These are phyloP conservation scores for Neolamprologus caudopunctatus DNA, from an alignment of 2,113 vertebrate species.

Conservation along the genomic window DNA sequence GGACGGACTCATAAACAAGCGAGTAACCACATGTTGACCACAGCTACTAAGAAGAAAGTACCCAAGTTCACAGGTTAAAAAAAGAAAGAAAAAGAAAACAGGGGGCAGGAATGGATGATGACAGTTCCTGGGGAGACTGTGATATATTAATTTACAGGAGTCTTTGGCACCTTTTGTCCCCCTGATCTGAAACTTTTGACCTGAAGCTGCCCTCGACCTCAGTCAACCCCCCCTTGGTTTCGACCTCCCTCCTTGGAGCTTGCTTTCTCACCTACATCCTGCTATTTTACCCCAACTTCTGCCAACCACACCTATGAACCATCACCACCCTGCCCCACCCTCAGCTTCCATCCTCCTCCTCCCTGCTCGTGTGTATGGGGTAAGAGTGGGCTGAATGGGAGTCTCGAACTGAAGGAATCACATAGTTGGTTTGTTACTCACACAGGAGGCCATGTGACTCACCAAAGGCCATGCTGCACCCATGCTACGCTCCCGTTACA, in stretches of 20 bases:
- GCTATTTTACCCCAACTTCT: not conserved
- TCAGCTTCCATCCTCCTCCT: not conserved
- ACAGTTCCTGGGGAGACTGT: not conserved
- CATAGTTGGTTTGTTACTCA: conserved; percentile 72
- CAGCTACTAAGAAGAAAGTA: not conserved
- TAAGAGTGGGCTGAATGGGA: conserved; percentile 27
- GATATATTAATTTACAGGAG: not conserved
- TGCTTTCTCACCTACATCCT: conserved; percentile 36
- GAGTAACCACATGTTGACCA: not conserved
- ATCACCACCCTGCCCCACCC: not conserved
- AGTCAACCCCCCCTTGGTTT: not conserved
- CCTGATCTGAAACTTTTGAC: not conserved
- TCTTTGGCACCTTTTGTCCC: not conserved
- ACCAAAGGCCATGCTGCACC: conserved; percentile 54
- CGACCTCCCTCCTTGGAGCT: not conserved
- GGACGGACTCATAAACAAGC: not conserved
- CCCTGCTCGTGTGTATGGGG: not conserved
- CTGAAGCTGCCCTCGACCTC: not conserved
- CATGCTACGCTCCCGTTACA: conserved; percentile 36
- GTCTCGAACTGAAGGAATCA: conserved; percentile 47
- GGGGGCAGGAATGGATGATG: not conserved
- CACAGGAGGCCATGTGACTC: conserved; percentile 67
- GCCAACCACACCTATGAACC: conserved; percentile 43
- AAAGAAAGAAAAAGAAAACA: not conserved
- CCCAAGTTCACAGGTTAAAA: not conserved